Conservation (phyloP, 2,888 invertebrate species). For the Limnephilus lunatus region DNA sequence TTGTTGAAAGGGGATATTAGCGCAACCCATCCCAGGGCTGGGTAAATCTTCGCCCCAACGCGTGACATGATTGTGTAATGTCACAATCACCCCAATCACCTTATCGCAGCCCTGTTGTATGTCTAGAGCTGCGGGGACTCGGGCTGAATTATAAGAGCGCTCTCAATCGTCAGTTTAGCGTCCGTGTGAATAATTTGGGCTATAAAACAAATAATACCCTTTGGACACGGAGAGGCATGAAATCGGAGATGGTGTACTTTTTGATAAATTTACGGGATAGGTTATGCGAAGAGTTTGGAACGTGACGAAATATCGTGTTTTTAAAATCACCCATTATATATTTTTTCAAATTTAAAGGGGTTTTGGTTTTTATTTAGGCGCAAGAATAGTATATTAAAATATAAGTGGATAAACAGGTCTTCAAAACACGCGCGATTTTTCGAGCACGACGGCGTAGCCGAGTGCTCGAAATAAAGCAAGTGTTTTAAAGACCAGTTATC, state of each 20-base stretch:
- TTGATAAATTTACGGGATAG: not conserved
- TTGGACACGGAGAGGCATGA: not conserved
- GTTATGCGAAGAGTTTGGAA: not conserved
- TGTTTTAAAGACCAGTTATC: too few relatives aligned
- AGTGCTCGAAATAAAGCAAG: too few relatives aligned
- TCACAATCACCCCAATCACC: slow-evolving; percentile 37
- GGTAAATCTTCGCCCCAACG: slow-evolving; percentile 37
- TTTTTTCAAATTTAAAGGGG: not conserved
- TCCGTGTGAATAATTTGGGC: not conserved
- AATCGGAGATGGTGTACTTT: not conserved
- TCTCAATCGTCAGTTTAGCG: not conserved
- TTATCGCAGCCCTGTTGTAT: slow-evolving; percentile 41
- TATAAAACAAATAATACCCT: not conserved
- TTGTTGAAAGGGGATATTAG: slow-evolving; percentile 46
- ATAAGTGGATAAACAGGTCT: too few relatives aligned
- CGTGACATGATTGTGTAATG: slow-evolving; percentile 48
- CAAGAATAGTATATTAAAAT: too few relatives aligned
- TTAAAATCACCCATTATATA: not conserved
- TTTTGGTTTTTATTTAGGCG: not conserved
- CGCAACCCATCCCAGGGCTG: slow-evolving; percentile 34
- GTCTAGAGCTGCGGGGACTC: slow-evolving; percentile 4
- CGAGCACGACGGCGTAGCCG: too few relatives aligned
- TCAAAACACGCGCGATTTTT: too few relatives aligned
- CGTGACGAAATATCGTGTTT: not conserved
- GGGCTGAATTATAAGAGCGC: not conserved